These are phyloP conservation scores for Ladona fulva DNA, from an alignment of 1,140 invertebrate genomes.

Conservation along the genomic window DNA sequence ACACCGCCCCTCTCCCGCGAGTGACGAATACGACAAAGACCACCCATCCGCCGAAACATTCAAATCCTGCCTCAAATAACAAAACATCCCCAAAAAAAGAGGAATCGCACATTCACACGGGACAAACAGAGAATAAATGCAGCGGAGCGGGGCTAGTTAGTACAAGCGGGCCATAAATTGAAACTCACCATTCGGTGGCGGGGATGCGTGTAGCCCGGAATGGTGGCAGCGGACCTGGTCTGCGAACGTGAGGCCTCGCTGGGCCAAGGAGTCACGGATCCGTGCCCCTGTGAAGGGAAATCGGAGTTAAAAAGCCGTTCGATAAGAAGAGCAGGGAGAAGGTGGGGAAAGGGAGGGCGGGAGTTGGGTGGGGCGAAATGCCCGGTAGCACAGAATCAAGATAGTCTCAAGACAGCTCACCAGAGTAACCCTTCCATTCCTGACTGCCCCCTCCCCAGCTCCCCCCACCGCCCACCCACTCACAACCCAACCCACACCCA, in stretches of 20 bases:
- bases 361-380: background rate
- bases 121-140: too few species aligned
- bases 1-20: too few species aligned
- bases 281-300: background rate
- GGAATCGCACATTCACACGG: too few species aligned
- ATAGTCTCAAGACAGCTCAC: background rate
- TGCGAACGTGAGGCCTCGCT: background rate
- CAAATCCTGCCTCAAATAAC: too few species aligned
- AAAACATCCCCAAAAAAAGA: too few species aligned
- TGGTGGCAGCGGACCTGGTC: background rate
- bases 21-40: too few species aligned
- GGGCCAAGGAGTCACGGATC: background rate
- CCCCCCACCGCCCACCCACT: background rate
- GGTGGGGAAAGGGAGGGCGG: background rate
- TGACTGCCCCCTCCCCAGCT: too few species aligned
- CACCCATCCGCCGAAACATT: too few species aligned
- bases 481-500: background rate
- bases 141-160: too few species aligned
- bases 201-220: too few species aligned
- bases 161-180: too few species aligned
- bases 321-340: background rate
- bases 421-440: background rate
- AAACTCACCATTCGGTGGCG: too few species aligned
- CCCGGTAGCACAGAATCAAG: conserved; percentile 6
- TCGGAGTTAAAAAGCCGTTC: background rate